Conservation (phyloP, 2,888 invertebrate genomes). For the Drosophila longiperda region DNA sequence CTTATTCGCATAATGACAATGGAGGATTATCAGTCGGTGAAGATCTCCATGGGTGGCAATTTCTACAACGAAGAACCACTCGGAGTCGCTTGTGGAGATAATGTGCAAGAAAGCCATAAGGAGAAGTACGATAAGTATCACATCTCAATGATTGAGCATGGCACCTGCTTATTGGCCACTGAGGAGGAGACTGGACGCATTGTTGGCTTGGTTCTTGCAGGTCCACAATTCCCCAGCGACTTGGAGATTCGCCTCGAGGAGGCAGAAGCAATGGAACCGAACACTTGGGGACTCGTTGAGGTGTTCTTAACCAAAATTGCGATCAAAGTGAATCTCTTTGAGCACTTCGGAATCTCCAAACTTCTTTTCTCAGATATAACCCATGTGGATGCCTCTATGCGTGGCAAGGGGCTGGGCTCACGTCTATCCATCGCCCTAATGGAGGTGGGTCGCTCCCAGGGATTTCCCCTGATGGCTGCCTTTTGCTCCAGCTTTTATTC, state of each 20-base stretch:
- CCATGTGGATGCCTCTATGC: slow-evolving; percentile 55
- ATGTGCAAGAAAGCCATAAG: slow-evolving; percentile 10
- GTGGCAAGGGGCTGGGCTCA: slow-evolving; percentile 70
- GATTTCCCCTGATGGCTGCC: slow-evolving; percentile 55
- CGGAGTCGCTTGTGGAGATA: slow-evolving; percentile 35
- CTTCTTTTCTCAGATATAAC: slow-evolving; percentile 68
- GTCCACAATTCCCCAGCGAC: slow-evolving; percentile 26
- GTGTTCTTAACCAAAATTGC: slow-evolving; percentile 58
- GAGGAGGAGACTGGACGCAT: slow-evolving; percentile 37
- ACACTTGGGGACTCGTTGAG: slow-evolving; percentile 53
- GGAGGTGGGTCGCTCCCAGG: slow-evolving; percentile 60
- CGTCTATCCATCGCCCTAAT: slow-evolving; percentile 63
- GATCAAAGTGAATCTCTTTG: slow-evolving; percentile 59
- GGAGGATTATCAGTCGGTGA: slow-evolving; percentile 43
- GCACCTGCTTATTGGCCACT: slow-evolving; percentile 47
- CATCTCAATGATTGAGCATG: slow-evolving; percentile 48
- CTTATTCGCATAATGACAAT: slow-evolving; percentile 45
- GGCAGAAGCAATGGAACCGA: slow-evolving; percentile 32
- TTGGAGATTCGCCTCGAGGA: slow-evolving; percentile 47
- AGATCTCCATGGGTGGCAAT: slow-evolving; percentile 37
- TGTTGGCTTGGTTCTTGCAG: slow-evolving; percentile 56
- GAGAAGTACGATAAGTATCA: slow-evolving; percentile 7
- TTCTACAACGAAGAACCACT: slow-evolving; percentile 53
- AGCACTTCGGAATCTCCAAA: slow-evolving; percentile 57
- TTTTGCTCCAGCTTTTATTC: slow-evolving; percentile 75